Evolutionary conservation across 2,888 invertebrate genomes (phyloP).

Genomic region (Tachystola acroxantha): DNA sequence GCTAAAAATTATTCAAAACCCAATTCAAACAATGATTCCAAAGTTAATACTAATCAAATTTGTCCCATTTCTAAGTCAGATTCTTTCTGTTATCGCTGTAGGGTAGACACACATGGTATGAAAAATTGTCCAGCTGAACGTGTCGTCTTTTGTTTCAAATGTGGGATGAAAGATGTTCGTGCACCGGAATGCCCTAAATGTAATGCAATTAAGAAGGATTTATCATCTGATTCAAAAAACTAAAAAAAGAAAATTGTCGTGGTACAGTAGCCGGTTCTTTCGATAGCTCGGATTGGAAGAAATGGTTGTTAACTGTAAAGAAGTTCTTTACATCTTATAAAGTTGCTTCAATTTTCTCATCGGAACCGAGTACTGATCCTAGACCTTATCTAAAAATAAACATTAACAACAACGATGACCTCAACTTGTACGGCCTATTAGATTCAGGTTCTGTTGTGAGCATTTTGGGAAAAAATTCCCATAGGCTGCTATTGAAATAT

Average conservation of each 20-base stretch:
- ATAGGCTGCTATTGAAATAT: neutral
- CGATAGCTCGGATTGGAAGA: conserved; percentile 11
- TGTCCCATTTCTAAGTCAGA: neutral
- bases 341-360: conserved; percentile 14
- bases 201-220: too few species aligned
- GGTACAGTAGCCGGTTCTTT: neutral
- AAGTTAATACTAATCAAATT: neutral
- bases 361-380: conserved; percentile 7
- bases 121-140: conserved; percentile 7
- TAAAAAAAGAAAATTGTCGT: conserved; percentile 11
- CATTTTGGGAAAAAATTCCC: conserved; percentile 17
- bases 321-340: conserved; percentile 9
- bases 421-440: conserved; percentile 15
- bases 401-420: neutral
- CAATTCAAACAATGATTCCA: neutral
- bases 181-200: conserved; percentile 12
- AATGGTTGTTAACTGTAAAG: conserved; percentile 13
- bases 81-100: conserved; percentile 13
- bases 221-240: conserved; percentile 15
- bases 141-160: conserved; percentile 16
- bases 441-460: conserved; percentile 20
- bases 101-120: conserved; percentile 9
- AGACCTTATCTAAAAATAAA: conserved; percentile 15
- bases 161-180: conserved; percentile 13
- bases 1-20: neutral